Evolutionary conservation across 2,888 invertebrate genomes (phyloP).

Genomic region (Eremobia ochroleuca): DNA sequence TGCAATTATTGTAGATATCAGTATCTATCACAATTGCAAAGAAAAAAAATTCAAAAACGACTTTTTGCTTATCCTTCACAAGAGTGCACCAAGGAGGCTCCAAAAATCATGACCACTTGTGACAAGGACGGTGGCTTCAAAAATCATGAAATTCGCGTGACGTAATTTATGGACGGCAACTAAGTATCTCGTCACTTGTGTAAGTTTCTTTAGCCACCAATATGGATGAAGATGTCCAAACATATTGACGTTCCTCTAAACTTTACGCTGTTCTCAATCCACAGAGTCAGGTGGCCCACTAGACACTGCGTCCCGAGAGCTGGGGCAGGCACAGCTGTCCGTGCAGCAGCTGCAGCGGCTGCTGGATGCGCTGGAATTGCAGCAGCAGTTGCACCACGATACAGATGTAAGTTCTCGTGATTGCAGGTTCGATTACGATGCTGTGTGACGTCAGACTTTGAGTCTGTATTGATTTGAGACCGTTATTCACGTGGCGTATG

Average conservation of each 20-base stretch:
- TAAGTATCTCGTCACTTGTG: background rate
- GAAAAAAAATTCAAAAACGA: no score
- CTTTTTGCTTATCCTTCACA: no score
- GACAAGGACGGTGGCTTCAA: no score
- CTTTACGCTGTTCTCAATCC: constrained; percentile 17
- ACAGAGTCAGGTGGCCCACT: constrained; percentile 92
- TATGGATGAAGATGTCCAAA: background rate
- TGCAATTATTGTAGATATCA: no score
- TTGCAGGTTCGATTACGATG: no score
- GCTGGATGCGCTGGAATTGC: constrained; percentile 89
- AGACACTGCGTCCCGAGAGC: constrained; percentile 92
- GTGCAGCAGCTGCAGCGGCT: constrained; percentile 93
- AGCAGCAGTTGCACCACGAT: constrained; percentile 87
- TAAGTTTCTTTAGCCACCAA: background rate
- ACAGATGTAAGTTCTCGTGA: constrained; percentile 86
- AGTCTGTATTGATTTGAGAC: no score
- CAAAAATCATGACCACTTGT: background rate
- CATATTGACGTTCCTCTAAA: background rate
- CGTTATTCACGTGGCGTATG: no score
- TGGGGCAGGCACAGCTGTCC: constrained; percentile 93
- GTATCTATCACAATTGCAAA: no score
- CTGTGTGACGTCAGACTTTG: no score
- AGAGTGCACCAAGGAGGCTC: background rate
- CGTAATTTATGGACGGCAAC: background rate
- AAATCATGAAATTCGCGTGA: background rate